Evolutionary conservation across 2,797 vertebrate genomes (phyloP).

Genomic region (Cynodonichthys magdalenae): DNA sequence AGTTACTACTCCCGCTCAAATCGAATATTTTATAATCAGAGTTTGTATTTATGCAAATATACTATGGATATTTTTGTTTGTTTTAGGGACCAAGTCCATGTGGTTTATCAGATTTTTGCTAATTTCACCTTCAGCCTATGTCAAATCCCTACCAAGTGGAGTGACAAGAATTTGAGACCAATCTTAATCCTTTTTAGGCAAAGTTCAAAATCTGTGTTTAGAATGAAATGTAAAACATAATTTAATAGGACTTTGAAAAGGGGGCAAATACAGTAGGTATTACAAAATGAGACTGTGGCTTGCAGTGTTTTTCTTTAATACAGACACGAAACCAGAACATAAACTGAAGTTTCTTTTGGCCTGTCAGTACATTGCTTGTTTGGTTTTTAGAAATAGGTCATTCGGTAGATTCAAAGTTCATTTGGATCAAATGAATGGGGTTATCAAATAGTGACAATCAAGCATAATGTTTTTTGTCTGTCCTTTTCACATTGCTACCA

Average conservation of each 20-base stretch:
- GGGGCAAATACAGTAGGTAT: slow-evolving; percentile 15
- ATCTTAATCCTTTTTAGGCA: slow-evolving; percentile 52
- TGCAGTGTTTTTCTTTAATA: slow-evolving; percentile 21
- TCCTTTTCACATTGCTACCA: slow-evolving; percentile 45
- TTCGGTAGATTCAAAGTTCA: slow-evolving; percentile 62
- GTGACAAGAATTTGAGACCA: slow-evolving; percentile 37
- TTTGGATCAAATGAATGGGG: slow-evolving; percentile 50
- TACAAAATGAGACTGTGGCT: slow-evolving; percentile 32
- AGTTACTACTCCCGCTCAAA: slow-evolving; percentile 47
- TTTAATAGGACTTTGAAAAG: slow-evolving; percentile 41
- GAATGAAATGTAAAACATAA: slow-evolving; percentile 44
- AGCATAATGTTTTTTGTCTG: slow-evolving; percentile 52
- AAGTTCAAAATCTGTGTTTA: slow-evolving; percentile 37
- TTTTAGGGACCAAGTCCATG: slow-evolving; percentile 42
- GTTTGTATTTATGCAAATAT: slow-evolving; percentile 52
- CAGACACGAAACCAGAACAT: slow-evolving; percentile 23
- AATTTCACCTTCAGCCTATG: slow-evolving; percentile 40
- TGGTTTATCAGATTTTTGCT: slow-evolving; percentile 42
- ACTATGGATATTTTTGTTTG: slow-evolving; percentile 28
- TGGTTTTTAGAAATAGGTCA: slow-evolving; percentile 55
- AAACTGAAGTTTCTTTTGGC: slow-evolving; percentile 19
- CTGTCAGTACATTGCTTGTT: slow-evolving; percentile 21
- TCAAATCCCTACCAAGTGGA: slow-evolving; percentile 43
- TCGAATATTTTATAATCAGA: slow-evolving; percentile 41
- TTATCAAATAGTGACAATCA: slow-evolving; percentile 51